Evolutionary conservation across 2,888 invertebrate genomes (phyloP), one percentile per base, ranked within the genome.

Genomic region (Therioaphis trifolii): DNA sequence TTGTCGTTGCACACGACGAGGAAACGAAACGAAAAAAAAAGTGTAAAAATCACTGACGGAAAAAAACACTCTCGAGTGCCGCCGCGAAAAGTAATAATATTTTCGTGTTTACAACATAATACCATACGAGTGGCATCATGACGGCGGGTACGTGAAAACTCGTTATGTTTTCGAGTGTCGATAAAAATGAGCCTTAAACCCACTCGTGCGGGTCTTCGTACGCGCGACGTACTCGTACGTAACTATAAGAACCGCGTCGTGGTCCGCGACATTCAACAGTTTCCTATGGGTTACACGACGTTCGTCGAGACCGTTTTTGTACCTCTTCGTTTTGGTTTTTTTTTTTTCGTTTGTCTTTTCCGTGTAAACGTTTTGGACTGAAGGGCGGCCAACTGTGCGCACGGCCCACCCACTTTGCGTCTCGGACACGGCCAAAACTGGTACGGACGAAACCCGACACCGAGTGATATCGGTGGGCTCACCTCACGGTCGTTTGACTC

Each of bases 221-320:
- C n/a, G n/a, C n/a, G n/a, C n/a, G n/a, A n/a, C n/a, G n/a, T n/a
- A n/a, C n/a, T 49, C n/a, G n/a, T 27, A 12, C 18, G n/a, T 46
- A 11, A 68, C 29, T 52, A 52, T 27, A 49, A 52, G 12, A 72
- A 52, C 3, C 21, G 29, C n/a, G n/a, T n/a, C n/a, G n/a, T n/a
- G n/a, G n/a, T n/a, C n/a, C n/a, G n/a, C n/a, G n/a, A n/a, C n/a
- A 52, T 72, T 72, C 27, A 27, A 72, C 71, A 29, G 14, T 29
- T 72, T 72, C 4, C 2, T 18, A n/a, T n/a, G 29, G 29, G 29
- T 52, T 52, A 29, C 46, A 49, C 46, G 46, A 3, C n/a, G n/a
- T n/a, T 15, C 72, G 21, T 21, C 9, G 18, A 2, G 21, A 9
- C 9, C 14, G 2, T 49, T 49, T 49, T 49, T 15, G 14, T 71